phyloP scores from a whole-genome alignment of 2,888 invertebrate species.

The Thecocarcelia acutangulata region DNA sequence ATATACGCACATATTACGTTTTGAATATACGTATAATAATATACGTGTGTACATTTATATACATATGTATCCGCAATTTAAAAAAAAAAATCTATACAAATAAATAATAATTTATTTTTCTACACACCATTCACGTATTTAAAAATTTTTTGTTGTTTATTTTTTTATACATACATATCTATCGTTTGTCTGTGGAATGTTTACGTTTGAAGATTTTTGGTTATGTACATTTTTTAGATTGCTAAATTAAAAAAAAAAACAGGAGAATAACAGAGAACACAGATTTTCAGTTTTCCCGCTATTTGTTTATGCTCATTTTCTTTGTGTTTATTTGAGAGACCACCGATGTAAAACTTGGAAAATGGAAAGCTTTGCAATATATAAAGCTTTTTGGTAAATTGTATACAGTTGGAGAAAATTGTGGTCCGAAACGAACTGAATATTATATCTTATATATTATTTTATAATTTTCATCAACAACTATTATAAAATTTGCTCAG shows the following conservation, averaged over 20 bases:
- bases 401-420: constrained; percentile 1
- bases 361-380: constrained; percentile 37
- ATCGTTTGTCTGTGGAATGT: constrained; percentile 7
- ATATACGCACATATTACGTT: too few relatives aligned
- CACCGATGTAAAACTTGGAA: not conserved
- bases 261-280: too few relatives aligned
- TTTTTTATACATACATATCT: not conserved
- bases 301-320: constrained; percentile 14
- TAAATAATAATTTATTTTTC: not conserved
- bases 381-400: constrained; percentile 6
- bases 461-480: not conserved
- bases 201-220: constrained; percentile 25
- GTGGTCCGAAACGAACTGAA: not conserved
- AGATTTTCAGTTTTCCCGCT: constrained; percentile 33
- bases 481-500: too few relatives aligned
- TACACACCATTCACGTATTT: constrained; percentile 18
- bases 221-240: not conserved
- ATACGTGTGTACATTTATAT: too few relatives aligned
- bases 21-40: too few relatives aligned
- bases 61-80: not conserved
- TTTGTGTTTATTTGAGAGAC: not conserved
- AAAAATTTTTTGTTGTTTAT: constrained; percentile 3
- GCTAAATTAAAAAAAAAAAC: too few relatives aligned
- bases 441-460: too few relatives aligned
- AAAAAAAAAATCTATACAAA: not conserved